Percentiles rank a stretch among this genome's conserved stretches.
Conservation (phyloP, 2,797 vertebrate genomes). For the Acanthopagrus latus region DNA sequence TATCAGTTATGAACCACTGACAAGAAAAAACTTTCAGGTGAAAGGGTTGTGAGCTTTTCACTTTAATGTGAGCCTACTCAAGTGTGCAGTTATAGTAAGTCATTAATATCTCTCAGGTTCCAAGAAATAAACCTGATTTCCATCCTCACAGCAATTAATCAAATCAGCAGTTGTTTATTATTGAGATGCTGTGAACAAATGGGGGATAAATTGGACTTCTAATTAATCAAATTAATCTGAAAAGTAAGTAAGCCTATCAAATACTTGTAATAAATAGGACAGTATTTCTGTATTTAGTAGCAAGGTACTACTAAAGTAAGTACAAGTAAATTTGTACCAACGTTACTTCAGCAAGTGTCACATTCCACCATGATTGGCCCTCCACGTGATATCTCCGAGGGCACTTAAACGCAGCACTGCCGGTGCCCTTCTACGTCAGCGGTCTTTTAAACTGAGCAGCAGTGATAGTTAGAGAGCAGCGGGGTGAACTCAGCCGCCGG, state of each 20-base stretch:
- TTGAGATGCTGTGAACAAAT: not conserved
- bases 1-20: no score
- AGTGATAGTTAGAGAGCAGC: not conserved
- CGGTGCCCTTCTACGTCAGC: not conserved
- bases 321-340: no score
- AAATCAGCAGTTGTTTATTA: not conserved
- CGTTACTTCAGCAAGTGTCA: not conserved
- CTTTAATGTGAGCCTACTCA: not conserved
- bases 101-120: not conserved
- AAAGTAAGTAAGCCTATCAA: no score
- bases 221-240: no score
- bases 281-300: no score
- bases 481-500: not conserved
- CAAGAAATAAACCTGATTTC: not conserved
- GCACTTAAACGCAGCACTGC: conserved; percentile 44
- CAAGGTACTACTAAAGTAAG: not conserved
- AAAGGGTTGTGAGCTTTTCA: not conserved
- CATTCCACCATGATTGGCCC: no score
- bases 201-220: no score
- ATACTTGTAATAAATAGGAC: not conserved
- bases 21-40: not conserved
- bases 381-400: conserved; percentile 32
- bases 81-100: not conserved
- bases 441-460: conserved; percentile 16
- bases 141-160: no score